These are phyloP conservation scores for Vulpes lagopus DNA, from an alignment of 2,113 vertebrate species.

Conservation along the genomic window DNA sequence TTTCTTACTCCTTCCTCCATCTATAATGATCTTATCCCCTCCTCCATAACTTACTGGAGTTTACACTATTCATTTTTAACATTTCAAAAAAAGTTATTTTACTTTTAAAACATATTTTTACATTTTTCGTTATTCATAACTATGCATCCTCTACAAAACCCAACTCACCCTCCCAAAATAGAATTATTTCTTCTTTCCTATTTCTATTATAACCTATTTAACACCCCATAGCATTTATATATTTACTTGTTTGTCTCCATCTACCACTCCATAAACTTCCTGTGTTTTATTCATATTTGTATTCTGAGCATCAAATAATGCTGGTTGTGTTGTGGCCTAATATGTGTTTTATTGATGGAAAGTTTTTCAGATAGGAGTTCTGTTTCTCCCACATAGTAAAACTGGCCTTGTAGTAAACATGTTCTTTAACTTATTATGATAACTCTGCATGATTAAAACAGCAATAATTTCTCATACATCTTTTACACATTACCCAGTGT, in stretches of 20 bases:
- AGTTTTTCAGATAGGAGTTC: not conserved
- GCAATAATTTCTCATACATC: not conserved
- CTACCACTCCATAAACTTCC: not conserved
- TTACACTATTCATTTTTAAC: not conserved
- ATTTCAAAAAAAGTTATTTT: not conserved
- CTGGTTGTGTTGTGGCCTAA: not conserved
- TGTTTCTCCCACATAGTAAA: not conserved
- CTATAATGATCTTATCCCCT: not conserved
- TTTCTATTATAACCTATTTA: not conserved
- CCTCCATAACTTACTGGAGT: not conserved
- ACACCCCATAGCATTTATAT: not conserved
- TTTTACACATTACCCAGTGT: not conserved
- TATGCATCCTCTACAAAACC: not conserved
- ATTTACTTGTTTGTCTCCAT: not conserved
- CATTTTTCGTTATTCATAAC: not conserved
- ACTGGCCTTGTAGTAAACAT: not conserved
- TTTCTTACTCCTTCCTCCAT: not conserved
- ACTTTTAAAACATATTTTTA: not conserved
- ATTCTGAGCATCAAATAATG: not conserved
- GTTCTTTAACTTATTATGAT: not conserved
- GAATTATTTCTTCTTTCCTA: not conserved
- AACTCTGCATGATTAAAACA: not conserved
- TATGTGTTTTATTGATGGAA: not conserved
- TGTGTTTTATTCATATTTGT: not conserved
- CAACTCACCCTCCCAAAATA: not conserved